Evolutionary conservation across 2,797 vertebrate genomes (phyloP).

Genomic region (Parotocinclus haroldoi): DNA sequence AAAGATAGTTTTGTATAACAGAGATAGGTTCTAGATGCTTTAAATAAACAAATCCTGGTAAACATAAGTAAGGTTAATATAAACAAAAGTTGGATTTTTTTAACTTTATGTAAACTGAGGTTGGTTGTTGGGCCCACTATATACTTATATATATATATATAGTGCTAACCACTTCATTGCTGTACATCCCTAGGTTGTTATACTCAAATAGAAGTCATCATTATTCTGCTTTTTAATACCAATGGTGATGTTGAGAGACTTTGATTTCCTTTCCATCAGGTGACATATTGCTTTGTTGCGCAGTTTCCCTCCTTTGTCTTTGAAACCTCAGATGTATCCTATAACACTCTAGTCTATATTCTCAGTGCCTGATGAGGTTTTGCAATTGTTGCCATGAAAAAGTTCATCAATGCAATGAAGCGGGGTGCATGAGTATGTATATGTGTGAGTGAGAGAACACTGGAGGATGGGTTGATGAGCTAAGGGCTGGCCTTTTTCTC

Average conservation of each 20-base stretch:
- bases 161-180: no score
- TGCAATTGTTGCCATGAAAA: conserved; percentile 96
- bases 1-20: no score
- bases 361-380: conserved; percentile 79
- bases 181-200: not conserved
- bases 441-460: conserved; percentile 40
- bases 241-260: conserved; percentile 47
- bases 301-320: conserved; percentile 51
- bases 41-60: no score
- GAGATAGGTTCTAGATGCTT: no score
- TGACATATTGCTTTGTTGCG: conserved; percentile 66
- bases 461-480: conserved; percentile 47
- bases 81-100: no score
- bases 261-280: conserved; percentile 59
- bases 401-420: conserved; percentile 90
- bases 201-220: conserved; percentile 22
- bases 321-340: conserved; percentile 60
- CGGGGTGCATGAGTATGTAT: conserved; percentile 43
- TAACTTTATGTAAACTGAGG: no score
- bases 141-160: no score
- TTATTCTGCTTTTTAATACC: not conserved
- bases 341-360: conserved; percentile 34
- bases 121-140: no score
- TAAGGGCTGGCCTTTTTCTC: conserved; percentile 74
- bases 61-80: no score